phyloP scores from a whole-genome alignment of 92 coral and sea anemone species.

The Phenganax marumi region DNA sequence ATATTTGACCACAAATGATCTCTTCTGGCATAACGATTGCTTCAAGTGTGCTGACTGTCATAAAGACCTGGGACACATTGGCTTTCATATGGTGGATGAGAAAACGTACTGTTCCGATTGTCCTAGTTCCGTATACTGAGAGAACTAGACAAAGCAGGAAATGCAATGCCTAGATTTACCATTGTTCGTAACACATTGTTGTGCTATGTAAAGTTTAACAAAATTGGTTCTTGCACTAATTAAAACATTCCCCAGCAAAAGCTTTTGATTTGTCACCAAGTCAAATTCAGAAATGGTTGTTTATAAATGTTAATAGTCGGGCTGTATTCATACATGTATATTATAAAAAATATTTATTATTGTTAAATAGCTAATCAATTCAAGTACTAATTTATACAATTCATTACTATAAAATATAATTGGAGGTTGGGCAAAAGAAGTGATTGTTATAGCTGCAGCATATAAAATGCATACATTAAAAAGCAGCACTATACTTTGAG shows the following conservation, averaged over 20 bases:
- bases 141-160: background rate
- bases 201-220: no score
- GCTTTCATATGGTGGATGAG: conserved; percentile 34
- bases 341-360: background rate
- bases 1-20: conserved; percentile 81
- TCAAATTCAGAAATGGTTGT: no score
- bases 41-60: conserved; percentile 79
- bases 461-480: no score
- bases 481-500: no score
- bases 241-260: no score
- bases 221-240: no score
- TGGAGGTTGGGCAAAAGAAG: no score
- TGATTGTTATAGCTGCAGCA: no score
- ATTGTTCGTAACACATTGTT: no score
- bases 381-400: conserved; percentile 13
- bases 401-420: background rate
- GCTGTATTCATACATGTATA: background rate
- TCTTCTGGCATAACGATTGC: conserved; percentile 85
- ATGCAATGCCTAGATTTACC: background rate
- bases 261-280: no score
- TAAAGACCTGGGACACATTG: conserved; percentile 35
- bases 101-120: conserved; percentile 36
- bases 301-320: no score
- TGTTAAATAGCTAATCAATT: no score
- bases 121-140: background rate